phyloP scores from a whole-genome alignment of 2,888 invertebrate genomes.

The Argynnis bischoffii region DNA sequence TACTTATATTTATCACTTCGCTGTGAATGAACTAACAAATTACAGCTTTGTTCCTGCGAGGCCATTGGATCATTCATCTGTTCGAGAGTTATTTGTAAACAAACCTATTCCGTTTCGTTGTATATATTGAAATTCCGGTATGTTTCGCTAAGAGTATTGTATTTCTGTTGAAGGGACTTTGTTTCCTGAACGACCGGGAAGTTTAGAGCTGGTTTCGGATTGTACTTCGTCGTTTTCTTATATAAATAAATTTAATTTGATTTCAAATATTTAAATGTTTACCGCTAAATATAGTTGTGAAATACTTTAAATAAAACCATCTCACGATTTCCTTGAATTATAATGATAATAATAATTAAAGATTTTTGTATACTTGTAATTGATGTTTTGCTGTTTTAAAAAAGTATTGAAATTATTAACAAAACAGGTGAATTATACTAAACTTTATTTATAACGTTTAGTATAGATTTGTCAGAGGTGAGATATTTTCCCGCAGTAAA shows the following conservation, averaged over 20 bases:
- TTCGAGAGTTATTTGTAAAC: conserved; percentile 21
- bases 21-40: conserved; percentile 17
- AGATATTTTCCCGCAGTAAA: too few relatives aligned
- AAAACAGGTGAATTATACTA: too few relatives aligned
- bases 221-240: neutral
- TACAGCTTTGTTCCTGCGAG: conserved; percentile 10
- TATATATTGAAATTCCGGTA: conserved; percentile 14
- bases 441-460: too few relatives aligned
- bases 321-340: conserved; percentile 2
- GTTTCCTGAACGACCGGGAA: conserved; percentile 7
- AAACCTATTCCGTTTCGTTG: conserved; percentile 9
- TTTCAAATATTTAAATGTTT: neutral
- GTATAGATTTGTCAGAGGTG: too few relatives aligned
- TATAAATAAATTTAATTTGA: too few relatives aligned
- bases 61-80: conserved; percentile 23
- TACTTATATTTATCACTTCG: too few relatives aligned
- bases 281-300: neutral
- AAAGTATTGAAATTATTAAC: neutral
- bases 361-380: neutral
- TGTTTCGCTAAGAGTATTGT: conserved; percentile 5
- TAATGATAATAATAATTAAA: conserved; percentile 1
- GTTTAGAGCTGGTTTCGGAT: neutral
- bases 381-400: neutral
- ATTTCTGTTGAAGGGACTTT: conserved; percentile 8
- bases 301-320: neutral